Conservation (phyloP, 2,113 vertebrate species). For the Antennarius striatus region DNA sequence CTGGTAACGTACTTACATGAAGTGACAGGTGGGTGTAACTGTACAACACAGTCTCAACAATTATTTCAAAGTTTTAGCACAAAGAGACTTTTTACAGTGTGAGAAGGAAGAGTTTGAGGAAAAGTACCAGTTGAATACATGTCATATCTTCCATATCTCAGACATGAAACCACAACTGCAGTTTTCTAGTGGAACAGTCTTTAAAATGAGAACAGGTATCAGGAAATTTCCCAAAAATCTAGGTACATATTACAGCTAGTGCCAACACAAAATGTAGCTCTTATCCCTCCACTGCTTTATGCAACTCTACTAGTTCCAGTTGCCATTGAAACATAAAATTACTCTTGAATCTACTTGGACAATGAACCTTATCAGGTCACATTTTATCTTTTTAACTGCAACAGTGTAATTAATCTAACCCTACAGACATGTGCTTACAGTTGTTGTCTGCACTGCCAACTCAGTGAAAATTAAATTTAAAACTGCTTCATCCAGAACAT, state of each 20-base stretch:
- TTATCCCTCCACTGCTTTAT: not conserved
- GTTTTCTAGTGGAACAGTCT: conserved; percentile 27
- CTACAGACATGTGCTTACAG: conserved; percentile 8
- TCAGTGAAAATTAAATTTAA: not conserved
- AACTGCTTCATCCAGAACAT: too few species aligned
- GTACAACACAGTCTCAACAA: conserved; percentile 2
- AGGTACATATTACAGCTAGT: conserved; percentile 8
- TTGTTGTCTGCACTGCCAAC: conserved; percentile 11
- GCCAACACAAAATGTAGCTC: not conserved
- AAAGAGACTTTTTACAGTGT: conserved; percentile 1
- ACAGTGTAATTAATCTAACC: not conserved
- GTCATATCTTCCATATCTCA: too few species aligned
- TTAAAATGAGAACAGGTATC: not conserved
- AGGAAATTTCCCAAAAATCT: conserved; percentile 4
- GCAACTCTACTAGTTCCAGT: conserved; percentile 2
- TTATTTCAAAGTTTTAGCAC: conserved; percentile 19
- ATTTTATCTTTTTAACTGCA: not conserved
- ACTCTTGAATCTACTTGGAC: too few species aligned
- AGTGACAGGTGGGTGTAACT: not conserved
- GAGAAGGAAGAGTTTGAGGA: conserved; percentile 7
- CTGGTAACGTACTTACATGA: conserved; percentile 44
- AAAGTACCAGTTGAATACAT: conserved; percentile 11
- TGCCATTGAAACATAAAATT: not conserved
- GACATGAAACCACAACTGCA: conserved; percentile 10
- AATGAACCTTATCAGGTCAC: too few species aligned